Base-by-base conservation (phyloP, 1,140 invertebrate species). In the Pogonomyrmex californicus region DNA sequence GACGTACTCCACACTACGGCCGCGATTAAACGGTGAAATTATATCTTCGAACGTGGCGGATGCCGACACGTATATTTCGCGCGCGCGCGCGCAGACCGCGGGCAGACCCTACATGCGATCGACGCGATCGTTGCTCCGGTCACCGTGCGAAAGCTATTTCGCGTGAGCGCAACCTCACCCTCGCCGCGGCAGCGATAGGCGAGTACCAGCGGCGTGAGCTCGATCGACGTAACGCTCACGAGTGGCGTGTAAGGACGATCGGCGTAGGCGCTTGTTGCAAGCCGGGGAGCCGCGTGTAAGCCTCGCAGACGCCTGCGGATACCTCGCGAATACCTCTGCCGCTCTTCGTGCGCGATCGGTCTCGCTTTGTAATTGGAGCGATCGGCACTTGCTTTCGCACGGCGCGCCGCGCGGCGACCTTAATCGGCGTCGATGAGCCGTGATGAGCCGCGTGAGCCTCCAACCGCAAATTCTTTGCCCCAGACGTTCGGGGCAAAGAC, bases 321-420 rank as follows among this genome's bases (percentile, higher is more conserved):
- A 87, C 85, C 86, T 79, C 36, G 78, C 62, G 73, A 73, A 68
- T 76, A 81, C 88, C 83, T 87, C 85, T 78, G 85, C 83, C 77
- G 87, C 77, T 87, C 71, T 65, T 89, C 87, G 87, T 79, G 82
- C 73, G 79, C 75, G 70, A 88, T 73, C 81, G 41, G 47, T 83
- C 81, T 68, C 73, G 65, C 58, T 23, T 23, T 88, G 92, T 93
- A 93, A 93, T 93, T 93, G 92, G 92, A 93, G 92, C 92, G 92
- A 92, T 92, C 91, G 89, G 90, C 90, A 92, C 92, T 93, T 92
- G 93, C 92, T 93, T 93, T 92, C 92, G 87, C 92, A 91, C 93
- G 91, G 86, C 85, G 87, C 88, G 88, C 75, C 85, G 87, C 88
- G 88, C 75, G 36, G 92, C 68, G 79, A 73, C 79, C 79, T 83